These are phyloP conservation scores for Lypha dubia DNA, from an alignment of 2,888 invertebrate species.

Conservation along the genomic window DNA sequence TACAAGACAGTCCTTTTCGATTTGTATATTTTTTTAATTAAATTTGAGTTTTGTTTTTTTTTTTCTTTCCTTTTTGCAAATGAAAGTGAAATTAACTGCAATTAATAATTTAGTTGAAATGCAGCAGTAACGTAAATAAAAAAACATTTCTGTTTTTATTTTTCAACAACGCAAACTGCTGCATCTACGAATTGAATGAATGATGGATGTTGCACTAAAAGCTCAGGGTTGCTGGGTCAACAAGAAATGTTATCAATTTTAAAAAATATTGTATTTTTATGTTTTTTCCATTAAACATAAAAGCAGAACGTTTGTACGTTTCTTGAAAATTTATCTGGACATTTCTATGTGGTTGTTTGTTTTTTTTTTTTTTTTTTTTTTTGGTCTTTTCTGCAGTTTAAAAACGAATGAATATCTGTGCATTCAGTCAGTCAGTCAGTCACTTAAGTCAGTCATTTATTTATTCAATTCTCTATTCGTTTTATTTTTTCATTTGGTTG, in stretches of 20 bases:
- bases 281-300: not conserved
- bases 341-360: slow-evolving; percentile 35
- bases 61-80: not conserved
- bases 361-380: too few species aligned
- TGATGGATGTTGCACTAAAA: slow-evolving; percentile 28
- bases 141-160: slow-evolving; percentile 35
- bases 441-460: slow-evolving; percentile 46
- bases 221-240: slow-evolving; percentile 50
- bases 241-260: slow-evolving; percentile 59
- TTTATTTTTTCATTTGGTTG: slow-evolving; percentile 15
- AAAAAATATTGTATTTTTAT: slow-evolving; percentile 22
- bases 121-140: slow-evolving; percentile 4
- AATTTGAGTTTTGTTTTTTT: not conserved
- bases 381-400: not conserved
- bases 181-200: slow-evolving; percentile 32
- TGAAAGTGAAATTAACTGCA: slow-evolving; percentile 63
- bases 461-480: slow-evolving; percentile 35
- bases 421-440: slow-evolving; percentile 42
- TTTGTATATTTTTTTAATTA: not conserved
- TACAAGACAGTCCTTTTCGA: not conserved
- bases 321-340: slow-evolving; percentile 8
- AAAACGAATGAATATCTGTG: slow-evolving; percentile 38
- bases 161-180: not conserved
- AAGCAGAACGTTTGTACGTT: not conserved
- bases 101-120: slow-evolving; percentile 59